Conservation (phyloP, 2,888 invertebrate species). For the Ptycholaimellus sp. region DNA sequence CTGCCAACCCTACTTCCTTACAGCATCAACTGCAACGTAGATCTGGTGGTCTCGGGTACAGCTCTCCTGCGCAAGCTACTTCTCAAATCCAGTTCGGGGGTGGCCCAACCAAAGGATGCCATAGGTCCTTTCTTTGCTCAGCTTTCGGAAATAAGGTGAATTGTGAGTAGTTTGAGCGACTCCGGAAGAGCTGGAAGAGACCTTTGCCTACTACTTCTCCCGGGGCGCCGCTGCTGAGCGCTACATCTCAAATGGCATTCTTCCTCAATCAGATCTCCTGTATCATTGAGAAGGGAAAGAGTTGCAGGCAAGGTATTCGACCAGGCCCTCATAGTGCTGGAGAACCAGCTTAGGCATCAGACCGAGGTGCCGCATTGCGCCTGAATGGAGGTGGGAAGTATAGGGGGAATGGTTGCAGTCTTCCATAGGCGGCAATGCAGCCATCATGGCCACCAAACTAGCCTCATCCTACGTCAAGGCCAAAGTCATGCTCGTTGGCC, state of each 20-base stretch:
- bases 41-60: constrained; percentile 29
- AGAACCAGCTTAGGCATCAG: too few relatives aligned
- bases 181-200: constrained; percentile 27
- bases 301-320: too few relatives aligned
- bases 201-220: constrained; percentile 28
- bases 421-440: constrained; percentile 32
- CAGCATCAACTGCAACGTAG: constrained; percentile 29
- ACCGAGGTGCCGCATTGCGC: too few relatives aligned
- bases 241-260: constrained; percentile 8
- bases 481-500: constrained; percentile 28
- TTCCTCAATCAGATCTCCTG: not conserved
- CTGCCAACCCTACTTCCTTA: too few relatives aligned
- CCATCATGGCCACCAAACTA: constrained; percentile 28
- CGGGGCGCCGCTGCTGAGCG: constrained; percentile 30
- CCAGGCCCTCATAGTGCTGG: too few relatives aligned
- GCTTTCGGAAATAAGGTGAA: not conserved
- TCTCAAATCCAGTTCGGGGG: constrained; percentile 3
- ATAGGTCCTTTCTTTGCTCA: constrained; percentile 7
- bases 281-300: too few relatives aligned
- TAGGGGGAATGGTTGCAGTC: constrained; percentile 16
- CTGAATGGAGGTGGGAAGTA: too few relatives aligned
- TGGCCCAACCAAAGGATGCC: constrained; percentile 19
- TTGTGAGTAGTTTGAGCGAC: not conserved
- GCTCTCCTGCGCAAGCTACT: constrained; percentile 22
- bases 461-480: constrained; percentile 26